These are phyloP conservation scores for Oryzias sinensis DNA, from an alignment of 2,797 vertebrate genomes.

Conservation along the genomic window DNA sequence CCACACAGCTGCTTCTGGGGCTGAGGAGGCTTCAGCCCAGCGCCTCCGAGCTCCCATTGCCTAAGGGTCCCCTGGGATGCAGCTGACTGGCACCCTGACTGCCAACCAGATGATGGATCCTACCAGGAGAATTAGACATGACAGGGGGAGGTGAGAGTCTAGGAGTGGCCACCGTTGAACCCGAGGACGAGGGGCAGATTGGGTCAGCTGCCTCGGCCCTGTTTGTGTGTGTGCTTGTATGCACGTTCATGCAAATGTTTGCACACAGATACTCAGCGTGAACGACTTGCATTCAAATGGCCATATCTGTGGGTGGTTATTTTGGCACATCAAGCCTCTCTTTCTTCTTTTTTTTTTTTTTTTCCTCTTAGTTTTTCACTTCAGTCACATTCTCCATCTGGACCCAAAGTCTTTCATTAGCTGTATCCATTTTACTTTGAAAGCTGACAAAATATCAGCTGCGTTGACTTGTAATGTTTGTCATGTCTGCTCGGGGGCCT, in stretches of 20 bases:
- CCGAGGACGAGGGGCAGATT: slow-evolving; percentile 68
- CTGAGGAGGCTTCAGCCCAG: slow-evolving; percentile 71
- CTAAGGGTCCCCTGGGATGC: slow-evolving; percentile 68
- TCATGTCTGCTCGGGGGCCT: slow-evolving; percentile 40
- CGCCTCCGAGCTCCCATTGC: slow-evolving; percentile 61
- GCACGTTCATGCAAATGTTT: slow-evolving; percentile 11
- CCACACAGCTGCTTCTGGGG: slow-evolving; percentile 77
- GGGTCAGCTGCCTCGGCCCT: slow-evolving; percentile 61
- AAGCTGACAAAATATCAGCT: slow-evolving; percentile 67
- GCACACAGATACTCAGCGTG: slow-evolving; percentile 7
- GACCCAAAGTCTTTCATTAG: slow-evolving; percentile 61
- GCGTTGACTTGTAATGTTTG: slow-evolving; percentile 47
- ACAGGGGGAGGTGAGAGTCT: slow-evolving; percentile 67
- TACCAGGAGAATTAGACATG: slow-evolving; percentile 76
- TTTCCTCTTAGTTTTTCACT: slow-evolving; percentile 31
- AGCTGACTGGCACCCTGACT: slow-evolving; percentile 80
- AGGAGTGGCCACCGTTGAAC: slow-evolving; percentile 66
- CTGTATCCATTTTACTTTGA: slow-evolving; percentile 53
- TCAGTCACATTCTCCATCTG: slow-evolving; percentile 71
- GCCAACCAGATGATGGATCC: slow-evolving; percentile 82
- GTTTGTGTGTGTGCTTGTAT: slow-evolving; percentile 9
- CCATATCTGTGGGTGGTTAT: slow-evolving; percentile 53
- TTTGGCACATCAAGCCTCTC: slow-evolving; percentile 36
- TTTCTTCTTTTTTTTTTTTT: slow-evolving; percentile 4
- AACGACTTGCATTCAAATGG: slow-evolving; percentile 32